Evolutionary conservation across 2,113 vertebrate species (phyloP).

Genomic region (Sitta europaea): DNA sequence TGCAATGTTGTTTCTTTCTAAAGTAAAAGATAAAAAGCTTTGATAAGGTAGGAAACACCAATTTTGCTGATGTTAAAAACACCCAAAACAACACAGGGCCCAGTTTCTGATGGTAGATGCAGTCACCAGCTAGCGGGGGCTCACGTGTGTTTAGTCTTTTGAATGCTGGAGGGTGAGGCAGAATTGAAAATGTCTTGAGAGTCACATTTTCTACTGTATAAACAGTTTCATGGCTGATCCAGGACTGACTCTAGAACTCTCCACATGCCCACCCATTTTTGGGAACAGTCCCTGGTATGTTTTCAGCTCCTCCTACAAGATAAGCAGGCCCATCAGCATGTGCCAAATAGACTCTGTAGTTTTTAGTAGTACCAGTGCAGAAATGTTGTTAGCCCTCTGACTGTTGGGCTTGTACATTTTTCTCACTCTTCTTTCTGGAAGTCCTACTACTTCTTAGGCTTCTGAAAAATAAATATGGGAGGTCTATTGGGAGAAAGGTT

Average conservation of each 20-base stretch:
- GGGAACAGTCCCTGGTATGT: not conserved
- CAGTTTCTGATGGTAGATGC: conserved; percentile 10
- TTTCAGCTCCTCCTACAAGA: not conserved
- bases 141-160: not conserved
- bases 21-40: not conserved
- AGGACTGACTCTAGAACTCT: not conserved
- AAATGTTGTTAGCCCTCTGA: not conserved
- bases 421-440: not conserved
- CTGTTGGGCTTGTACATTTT: not conserved
- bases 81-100: not conserved
- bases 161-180: not conserved
- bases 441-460: not conserved
- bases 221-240: not conserved
- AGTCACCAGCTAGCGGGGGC: not conserved
- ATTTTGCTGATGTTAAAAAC: not conserved
- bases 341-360: not conserved
- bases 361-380: not conserved
- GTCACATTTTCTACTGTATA: rapidly evolving
- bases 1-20: not conserved
- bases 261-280: rapidly evolving
- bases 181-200: not conserved
- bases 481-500: not conserved
- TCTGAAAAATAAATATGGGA: not conserved
- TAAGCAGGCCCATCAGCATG: not conserved
- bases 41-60: not conserved